Evolutionary conservation across 1,140 invertebrate genomes (phyloP), one percentile per base, ranked within the genome.

Genomic region (Drosophila murphyi): DNA sequence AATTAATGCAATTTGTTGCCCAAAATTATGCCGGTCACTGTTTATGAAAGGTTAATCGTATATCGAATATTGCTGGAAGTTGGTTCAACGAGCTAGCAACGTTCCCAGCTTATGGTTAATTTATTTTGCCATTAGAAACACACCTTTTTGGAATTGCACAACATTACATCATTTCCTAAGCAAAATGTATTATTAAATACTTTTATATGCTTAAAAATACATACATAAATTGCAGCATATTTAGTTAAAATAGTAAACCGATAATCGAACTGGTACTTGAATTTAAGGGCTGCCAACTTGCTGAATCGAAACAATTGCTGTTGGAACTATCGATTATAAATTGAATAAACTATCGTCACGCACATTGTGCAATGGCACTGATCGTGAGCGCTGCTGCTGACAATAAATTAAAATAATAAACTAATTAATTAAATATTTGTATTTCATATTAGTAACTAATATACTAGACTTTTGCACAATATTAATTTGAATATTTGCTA

Each of bases 21-120:
- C 20, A 39, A 57, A 39, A 59, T 71, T 64, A 12, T 69, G 72
- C 72, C 72, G 72, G 72, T 75, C 72, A 75, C 67, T 7, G 20
- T 37, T 35, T 43, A 4, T 43, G 3, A 3, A 3, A 4, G 7
- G 3, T 34, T 34, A 47, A 6, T n/a, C 34, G 45, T 34, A 2
- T n/a, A 59, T 47, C n/a, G 43, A 48, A 35, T n/a, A 20, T 20
- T 43, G 4, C 6, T 35, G 0, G 6, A 12, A 43, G 35, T 32
- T 28, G n/a, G 52, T 35, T 35, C 50, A 8, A 62, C 50, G 3
- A 28, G n/a, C 12, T 2, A 50, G 12, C 10, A 7, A 29, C n/a
- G 7, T 47, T 32, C 31, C 8, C 8, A 41, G 39, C 10, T n/a
- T 10, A 10, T 41, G 2, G 29, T 34, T 56, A 5, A 12, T 35